phyloP scores from a whole-genome alignment of 2,113 vertebrate genomes.

The Podarcis raffonei region DNA sequence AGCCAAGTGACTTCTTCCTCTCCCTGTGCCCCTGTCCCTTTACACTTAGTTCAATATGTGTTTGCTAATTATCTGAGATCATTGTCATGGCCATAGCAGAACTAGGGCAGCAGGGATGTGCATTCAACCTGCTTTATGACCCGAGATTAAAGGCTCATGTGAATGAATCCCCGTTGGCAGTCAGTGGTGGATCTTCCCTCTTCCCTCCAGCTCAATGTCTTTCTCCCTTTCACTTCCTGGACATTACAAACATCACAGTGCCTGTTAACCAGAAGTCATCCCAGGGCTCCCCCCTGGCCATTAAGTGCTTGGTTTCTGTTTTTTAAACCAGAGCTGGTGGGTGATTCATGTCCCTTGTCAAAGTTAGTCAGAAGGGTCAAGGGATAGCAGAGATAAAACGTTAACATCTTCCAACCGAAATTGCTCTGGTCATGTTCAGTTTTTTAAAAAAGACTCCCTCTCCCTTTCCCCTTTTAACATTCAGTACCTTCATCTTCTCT shows the following conservation, averaged over 20 bases:
- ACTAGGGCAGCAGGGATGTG: background rate
- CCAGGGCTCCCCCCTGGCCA: background rate
- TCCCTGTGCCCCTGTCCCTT: background rate
- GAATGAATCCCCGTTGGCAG: background rate
- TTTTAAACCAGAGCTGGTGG: background rate
- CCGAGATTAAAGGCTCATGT: background rate
- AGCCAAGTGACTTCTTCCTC: background rate
- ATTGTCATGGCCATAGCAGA: background rate
- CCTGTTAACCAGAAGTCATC: conserved; percentile 8
- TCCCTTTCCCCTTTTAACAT: conserved; percentile 7
- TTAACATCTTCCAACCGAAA: conserved; percentile 15
- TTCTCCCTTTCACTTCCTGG: background rate
- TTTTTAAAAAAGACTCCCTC: background rate
- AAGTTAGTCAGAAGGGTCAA: conserved; percentile 13
- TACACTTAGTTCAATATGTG: background rate
- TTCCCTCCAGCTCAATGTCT: background rate
- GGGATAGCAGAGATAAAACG: background rate
- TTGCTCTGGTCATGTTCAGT: conserved; percentile 10
- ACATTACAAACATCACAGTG: background rate
- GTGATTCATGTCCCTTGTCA: conserved; percentile 18
- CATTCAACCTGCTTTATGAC: background rate
- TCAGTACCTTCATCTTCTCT: conserved; percentile 40
- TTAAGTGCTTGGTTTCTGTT: background rate
- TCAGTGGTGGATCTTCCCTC: background rate
- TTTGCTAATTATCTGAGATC: background rate